These are phyloP conservation scores for Geophilus truncorum DNA, from an alignment of 2,888 invertebrate genomes.

Conservation along the genomic window DNA sequence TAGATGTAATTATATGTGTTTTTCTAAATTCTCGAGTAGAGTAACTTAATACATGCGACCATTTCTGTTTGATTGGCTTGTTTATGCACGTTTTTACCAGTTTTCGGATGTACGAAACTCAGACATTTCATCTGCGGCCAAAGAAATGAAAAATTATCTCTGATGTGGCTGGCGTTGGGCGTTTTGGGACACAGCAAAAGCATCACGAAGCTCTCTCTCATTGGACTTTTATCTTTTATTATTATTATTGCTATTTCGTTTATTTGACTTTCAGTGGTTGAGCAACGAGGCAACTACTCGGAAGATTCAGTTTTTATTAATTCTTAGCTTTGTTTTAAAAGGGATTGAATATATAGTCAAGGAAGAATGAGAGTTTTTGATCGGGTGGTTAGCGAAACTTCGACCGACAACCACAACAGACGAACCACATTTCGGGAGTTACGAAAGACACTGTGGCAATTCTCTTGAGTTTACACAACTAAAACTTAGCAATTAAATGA, in stretches of 20 bases:
- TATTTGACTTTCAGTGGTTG: neutral
- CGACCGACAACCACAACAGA: too few species aligned
- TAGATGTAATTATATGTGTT: neutral
- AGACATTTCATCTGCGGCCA: neutral
- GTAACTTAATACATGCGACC: too few species aligned
- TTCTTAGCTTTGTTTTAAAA: neutral
- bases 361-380: too few species aligned
- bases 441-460: neutral
- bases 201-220: neutral
- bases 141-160: neutral
- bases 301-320: neutral
- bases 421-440: neutral
- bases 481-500: too few species aligned
- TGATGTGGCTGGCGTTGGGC: neutral
- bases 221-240: neutral
- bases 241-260: neutral
- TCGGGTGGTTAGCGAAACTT: neutral
- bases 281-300: neutral
- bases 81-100: neutral
- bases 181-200: conserved; percentile 29
- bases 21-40: neutral
- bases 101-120: neutral
- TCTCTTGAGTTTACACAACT: too few species aligned
- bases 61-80: neutral
- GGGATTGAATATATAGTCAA: too few species aligned